Base-by-base conservation (phyloP, 2,888 invertebrate genomes). In the Glaucopsyche alexis region DNA sequence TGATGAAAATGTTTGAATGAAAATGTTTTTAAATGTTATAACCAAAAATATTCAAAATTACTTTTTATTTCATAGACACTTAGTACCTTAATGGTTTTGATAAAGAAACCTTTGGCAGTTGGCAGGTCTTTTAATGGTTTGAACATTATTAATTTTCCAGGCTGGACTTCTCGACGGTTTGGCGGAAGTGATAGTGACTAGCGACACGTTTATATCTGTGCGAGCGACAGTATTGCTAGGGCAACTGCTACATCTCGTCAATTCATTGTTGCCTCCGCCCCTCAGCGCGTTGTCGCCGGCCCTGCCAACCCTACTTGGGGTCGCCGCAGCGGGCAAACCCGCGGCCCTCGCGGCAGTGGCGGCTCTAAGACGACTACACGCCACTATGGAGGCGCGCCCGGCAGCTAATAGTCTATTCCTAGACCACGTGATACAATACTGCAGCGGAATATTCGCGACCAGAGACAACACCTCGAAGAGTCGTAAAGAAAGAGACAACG, bases 161-260 rank as follows among this genome's bases (percentile, higher is more conserved):
- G 95, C 95, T 75, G 98, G 98, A 47, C 91, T 99, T 72, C 93
- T 98, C 74, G 96, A 96, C 84, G 98, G 98, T 29, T 93, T 99
- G 78, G 97, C 97, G 49, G 98, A 98, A 92, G 98, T 98, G 47
- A 97, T 98, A 78, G 96, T 97, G 64, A 96, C 97, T 72, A 96
- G 96, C 84, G 98, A 98, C 85, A 96, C 96, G 19, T 96, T 97
- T 85, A 96, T 99, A 80, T 98, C 98, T 75, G 97, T 99, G 78
- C 95, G 98, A 79, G 97, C 98, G 71, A 98, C 98, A 19, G 96
- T 99, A 78, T 92, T 99, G 73, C 93, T 99, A 79, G 97, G 97
- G 74, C 98, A 98, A 90, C 93, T 99, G 72, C 91, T 99, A 81
- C 97, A 98, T 89, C 93, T 99, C 85, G 96, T 96, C 82, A 97